Conservation (phyloP, 2,797 vertebrate species). For the Cossypha niveicapilla region DNA sequence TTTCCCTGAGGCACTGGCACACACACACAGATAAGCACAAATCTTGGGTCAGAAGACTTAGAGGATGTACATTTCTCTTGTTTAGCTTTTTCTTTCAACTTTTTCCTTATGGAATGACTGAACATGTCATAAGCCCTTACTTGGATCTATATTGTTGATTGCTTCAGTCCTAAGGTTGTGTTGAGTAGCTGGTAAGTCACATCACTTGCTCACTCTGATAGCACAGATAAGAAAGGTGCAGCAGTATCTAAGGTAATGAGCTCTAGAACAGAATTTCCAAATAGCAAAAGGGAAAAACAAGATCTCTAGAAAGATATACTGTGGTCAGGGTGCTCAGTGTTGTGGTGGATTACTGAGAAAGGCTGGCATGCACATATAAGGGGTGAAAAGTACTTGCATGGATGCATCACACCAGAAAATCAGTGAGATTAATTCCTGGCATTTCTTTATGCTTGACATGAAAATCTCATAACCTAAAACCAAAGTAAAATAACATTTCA, state of each 20-base stretch:
- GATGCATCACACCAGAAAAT: not conserved
- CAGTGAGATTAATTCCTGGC: not conserved
- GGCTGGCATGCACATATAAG: not conserved
- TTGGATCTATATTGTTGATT: not conserved
- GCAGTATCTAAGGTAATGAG: not conserved
- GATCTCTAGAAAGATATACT: not conserved
- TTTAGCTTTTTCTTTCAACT: not conserved
- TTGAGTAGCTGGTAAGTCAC: not conserved
- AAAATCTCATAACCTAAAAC: not conserved
- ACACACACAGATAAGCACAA: not conserved
- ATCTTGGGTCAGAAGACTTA: not conserved
- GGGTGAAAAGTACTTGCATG: not conserved
- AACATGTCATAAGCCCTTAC: not conserved
- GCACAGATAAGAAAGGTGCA: not conserved
- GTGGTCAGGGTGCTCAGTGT: not conserved
- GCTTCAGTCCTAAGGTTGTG: not conserved
- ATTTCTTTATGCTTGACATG: not conserved
- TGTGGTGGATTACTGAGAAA: not conserved
- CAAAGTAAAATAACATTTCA: not conserved
- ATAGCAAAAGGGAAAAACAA: not conserved
- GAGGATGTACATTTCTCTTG: not conserved
- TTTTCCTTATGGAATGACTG: not conserved
- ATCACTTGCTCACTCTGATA: not conserved
- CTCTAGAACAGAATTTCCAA: not conserved
- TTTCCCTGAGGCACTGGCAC: not conserved